Conservation (phyloP, 2,113 vertebrate genomes). For the Esox niger region DNA sequence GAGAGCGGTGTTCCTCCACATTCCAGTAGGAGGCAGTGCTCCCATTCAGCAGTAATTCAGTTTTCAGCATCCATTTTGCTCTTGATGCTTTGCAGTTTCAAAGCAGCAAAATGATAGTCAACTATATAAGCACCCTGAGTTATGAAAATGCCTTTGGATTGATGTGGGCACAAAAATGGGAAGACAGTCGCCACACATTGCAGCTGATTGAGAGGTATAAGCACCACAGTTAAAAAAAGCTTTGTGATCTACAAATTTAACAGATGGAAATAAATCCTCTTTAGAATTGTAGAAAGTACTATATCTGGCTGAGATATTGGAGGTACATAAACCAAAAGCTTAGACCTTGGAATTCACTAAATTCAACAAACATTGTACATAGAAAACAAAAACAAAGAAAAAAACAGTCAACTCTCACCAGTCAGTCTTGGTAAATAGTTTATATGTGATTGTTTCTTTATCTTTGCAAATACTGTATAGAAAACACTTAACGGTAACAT, state of each 20-base stretch:
- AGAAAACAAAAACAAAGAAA: no score
- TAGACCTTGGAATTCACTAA: constrained; percentile 11
- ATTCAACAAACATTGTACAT: no score
- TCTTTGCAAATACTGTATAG: constrained; percentile 79
- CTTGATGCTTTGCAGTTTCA: constrained; percentile 56
- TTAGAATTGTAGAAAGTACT: not conserved
- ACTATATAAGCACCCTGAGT: constrained; percentile 35
- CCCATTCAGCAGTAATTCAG: constrained; percentile 35
- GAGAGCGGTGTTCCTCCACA: constrained; percentile 11
- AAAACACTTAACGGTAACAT: constrained; percentile 73
- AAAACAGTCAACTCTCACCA: constrained; percentile 48
- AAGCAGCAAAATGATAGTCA: constrained; percentile 64
- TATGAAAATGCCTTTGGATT: constrained; percentile 38
- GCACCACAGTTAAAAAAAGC: constrained; percentile 32
- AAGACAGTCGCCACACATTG: constrained; percentile 18
- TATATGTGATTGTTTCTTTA: constrained; percentile 75
- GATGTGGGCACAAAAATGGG: constrained; percentile 52
- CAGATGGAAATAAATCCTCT: constrained; percentile 34
- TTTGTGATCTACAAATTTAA: constrained; percentile 47
- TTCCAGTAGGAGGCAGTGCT: constrained; percentile 61
- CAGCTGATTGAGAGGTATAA: not conserved
- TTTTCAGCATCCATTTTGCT: constrained; percentile 69
- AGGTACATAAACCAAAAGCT: not conserved
- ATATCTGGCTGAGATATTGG: not conserved
- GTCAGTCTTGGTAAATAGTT: constrained; percentile 74